Conservation (phyloP, 2,888 invertebrate genomes). For the Tachystola acroxantha region DNA sequence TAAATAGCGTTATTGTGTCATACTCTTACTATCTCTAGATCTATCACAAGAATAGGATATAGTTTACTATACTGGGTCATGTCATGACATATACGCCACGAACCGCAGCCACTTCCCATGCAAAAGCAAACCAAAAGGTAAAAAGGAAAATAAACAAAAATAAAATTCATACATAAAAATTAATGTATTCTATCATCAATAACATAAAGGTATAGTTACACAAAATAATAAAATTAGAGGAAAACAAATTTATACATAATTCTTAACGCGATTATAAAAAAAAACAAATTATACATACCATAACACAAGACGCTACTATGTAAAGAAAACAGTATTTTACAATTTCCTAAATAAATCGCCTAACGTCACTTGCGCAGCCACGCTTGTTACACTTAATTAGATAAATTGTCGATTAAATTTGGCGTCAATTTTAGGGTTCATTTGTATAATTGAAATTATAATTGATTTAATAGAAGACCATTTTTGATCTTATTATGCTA, state of each 20-base stretch:
- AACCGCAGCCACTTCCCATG: too few relatives aligned
- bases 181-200: constrained; percentile 77
- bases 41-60: too few relatives aligned
- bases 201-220: constrained; percentile 75
- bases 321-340: constrained; percentile 67
- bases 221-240: constrained; percentile 75
- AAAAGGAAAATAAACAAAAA: constrained; percentile 58
- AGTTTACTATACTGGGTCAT: too few relatives aligned
- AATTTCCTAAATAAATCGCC: constrained; percentile 65
- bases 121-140: constrained; percentile 30
- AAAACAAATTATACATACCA: constrained; percentile 74
- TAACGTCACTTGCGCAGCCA: constrained; percentile 40
- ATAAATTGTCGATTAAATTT: constrained; percentile 56
- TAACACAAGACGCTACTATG: constrained; percentile 64
- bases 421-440: constrained; percentile 63
- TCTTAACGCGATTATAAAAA: constrained; percentile 71
- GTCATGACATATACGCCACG: too few relatives aligned
- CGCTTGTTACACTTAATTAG: constrained; percentile 42
- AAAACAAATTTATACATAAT: constrained; percentile 77
- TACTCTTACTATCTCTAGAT: too few relatives aligned
- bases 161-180: constrained; percentile 72
- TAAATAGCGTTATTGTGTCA: too few relatives aligned
- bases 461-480: not conserved
- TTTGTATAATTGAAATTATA: constrained; percentile 17
- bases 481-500: not conserved